phyloP scores from a whole-genome alignment of 2,888 invertebrate species.

The Syrista parreyssii region DNA sequence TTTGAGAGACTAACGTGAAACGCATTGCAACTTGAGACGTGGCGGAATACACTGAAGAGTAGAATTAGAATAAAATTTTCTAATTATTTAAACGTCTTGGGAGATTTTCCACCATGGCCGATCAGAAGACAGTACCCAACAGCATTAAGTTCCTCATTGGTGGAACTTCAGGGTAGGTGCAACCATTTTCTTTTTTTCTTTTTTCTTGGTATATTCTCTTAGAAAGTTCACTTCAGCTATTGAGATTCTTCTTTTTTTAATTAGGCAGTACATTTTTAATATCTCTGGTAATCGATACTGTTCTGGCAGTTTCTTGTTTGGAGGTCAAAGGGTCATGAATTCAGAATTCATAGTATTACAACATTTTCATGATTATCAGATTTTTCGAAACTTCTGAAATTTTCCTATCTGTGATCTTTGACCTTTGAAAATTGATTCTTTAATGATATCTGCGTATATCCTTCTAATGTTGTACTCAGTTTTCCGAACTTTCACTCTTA shows the following conservation, averaged over 20 bases:
- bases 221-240: neutral
- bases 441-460: neutral
- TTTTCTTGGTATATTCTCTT: neutral
- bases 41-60: neutral
- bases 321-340: slow-evolving; percentile 26
- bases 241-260: neutral
- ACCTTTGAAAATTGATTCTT: neutral
- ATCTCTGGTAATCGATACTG: neutral
- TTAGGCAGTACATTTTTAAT: neutral
- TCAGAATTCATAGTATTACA: neutral
- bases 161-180: slow-evolving; percentile 59
- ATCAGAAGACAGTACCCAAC: slow-evolving; percentile 56
- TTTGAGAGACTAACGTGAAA: neutral
- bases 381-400: neutral
- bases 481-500: neutral
- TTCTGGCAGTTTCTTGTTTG: slow-evolving; percentile 3
- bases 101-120: slow-evolving; percentile 38
- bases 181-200: slow-evolving; percentile 1
- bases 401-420: neutral
- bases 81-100: neutral
- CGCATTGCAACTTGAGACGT: neutral
- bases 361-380: neutral
- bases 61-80: neutral
- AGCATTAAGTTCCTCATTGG: slow-evolving; percentile 58
- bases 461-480: neutral